Conservation (phyloP, 2,797 vertebrate genomes). For the Phataginus tetradactyla region DNA sequence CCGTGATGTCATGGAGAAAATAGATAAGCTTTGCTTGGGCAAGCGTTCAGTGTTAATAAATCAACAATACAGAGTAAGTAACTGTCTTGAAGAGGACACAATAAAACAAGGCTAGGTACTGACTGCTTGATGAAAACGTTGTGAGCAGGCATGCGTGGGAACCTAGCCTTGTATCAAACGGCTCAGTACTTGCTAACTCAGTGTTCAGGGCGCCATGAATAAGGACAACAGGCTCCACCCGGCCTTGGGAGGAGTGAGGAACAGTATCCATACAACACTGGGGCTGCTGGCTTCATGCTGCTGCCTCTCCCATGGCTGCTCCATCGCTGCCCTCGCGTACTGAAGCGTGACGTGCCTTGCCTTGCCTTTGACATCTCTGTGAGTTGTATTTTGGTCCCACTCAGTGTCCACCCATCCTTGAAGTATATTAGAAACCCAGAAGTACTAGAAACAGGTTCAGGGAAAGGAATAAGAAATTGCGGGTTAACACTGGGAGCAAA, state of each 20-base stretch:
- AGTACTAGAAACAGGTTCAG: background rate
- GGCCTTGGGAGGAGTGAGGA: background rate
- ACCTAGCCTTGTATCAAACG: too few species aligned
- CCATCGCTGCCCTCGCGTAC: background rate
- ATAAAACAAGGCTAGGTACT: background rate
- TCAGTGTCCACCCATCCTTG: background rate
- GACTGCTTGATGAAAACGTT: background rate
- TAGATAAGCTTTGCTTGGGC: background rate
- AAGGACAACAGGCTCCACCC: background rate
- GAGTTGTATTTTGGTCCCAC: background rate
- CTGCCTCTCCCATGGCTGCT: background rate
- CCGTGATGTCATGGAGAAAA: background rate
- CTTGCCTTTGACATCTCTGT: background rate
- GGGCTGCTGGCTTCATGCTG: background rate
- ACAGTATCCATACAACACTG: accelerated
- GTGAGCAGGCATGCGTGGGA: background rate
- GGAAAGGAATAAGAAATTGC: background rate
- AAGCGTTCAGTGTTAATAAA: background rate
- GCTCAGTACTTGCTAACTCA: background rate
- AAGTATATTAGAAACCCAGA: background rate
- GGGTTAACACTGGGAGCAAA: background rate
- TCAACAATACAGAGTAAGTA: background rate
- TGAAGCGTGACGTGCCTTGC: background rate
- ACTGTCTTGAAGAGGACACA: background rate
- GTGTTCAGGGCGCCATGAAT: accelerated